Evolutionary conservation across 2,797 vertebrate genomes (phyloP), one percentile per base, ranked within the genome.

Genomic region (Spinibarbus caldwelli): DNA sequence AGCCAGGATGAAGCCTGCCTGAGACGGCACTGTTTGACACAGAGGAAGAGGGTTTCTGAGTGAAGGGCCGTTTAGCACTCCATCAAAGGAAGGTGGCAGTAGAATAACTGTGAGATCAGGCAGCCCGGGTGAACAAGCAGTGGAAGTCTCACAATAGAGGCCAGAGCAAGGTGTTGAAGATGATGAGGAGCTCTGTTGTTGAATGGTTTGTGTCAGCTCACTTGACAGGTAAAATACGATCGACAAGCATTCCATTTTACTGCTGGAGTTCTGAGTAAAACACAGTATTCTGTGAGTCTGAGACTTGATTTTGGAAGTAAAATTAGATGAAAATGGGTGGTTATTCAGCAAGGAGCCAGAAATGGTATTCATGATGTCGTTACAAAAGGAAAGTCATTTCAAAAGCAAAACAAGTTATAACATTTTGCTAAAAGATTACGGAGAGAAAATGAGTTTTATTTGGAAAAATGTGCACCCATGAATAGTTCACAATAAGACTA

Each of bases 51-150:
- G 43, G 79, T 82, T 34, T 87, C 15, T 45, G 67, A 86, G 86
- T 70, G 85, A 83, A 87, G 83, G 57, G 80, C 64, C 73, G 43
- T 89, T 86, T 80, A 86, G 86, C 82, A 78, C 82, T 89, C 70
- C 64, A 86, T 67, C 59, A 83, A 85, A 84, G 81, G 73, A 85
- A 59, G 45, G 57, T 67, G 59, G 71, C 82, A 84, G 80, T n/a
- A 52, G 86, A 81, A 78, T 88, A 89, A 86, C 82, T 41, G 85
- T 31, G 62, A 83, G 75, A 85, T 86, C 81, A 67, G 85, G 90
- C 89, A 88, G 90, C 90, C 89, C 89, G 86, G 76, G 91, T 91
- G 93, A 88, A 86, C 84, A 26, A 72, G 67, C 81, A 90, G 34
- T 23, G 64, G 86, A 85, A 73, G 87, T 78, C 70, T 80, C 41